Evolutionary conservation across 2,888 invertebrate species (phyloP).

Genomic region (Macroteleia sp.): DNA sequence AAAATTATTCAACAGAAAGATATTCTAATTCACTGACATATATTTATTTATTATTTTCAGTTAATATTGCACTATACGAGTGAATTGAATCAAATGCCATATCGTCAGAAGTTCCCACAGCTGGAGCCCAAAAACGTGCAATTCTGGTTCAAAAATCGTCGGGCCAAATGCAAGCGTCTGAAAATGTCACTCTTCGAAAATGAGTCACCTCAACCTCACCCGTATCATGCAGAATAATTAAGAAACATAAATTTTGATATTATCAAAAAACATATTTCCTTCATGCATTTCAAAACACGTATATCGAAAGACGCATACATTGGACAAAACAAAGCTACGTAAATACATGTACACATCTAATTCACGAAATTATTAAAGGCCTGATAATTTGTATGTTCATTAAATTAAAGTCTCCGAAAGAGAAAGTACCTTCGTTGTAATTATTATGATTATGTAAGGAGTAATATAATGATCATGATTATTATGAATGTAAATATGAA

Average conservation of each 20-base stretch:
- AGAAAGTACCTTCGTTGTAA: slow-evolving; percentile 77
- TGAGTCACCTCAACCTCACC: slow-evolving; percentile 86
- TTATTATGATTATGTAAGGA: slow-evolving; percentile 78
- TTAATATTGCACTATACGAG: slow-evolving; percentile 99
- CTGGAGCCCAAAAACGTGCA: slow-evolving; percentile 99
- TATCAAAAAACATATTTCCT: slow-evolving; percentile 22
- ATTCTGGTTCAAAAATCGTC: slow-evolving; percentile 99
- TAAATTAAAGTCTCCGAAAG: slow-evolving; percentile 57
- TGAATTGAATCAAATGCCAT: slow-evolving; percentile 97
- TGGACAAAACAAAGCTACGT: slow-evolving; percentile 21
- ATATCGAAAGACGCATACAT: slow-evolving; percentile 14
- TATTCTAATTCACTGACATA: too few relatives aligned
- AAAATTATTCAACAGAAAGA: too few relatives aligned
- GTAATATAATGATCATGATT: slow-evolving; percentile 76
- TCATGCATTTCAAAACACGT: slow-evolving; percentile 43
- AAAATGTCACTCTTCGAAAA: slow-evolving; percentile 95
- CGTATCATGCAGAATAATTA: slow-evolving; percentile 80
- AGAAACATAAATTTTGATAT: slow-evolving; percentile 40
- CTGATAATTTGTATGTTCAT: slow-evolving; percentile 66
- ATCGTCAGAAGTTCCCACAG: slow-evolving; percentile 99
- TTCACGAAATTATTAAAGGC: slow-evolving; percentile 59
- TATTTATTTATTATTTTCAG: too few relatives aligned
- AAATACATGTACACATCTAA: slow-evolving; percentile 47
- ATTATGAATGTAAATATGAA: slow-evolving; percentile 79
- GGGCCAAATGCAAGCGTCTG: slow-evolving; percentile 98